Percentiles rank a stretch among this genome's conserved stretches.
These are phyloP conservation scores for Xestia c-nigrum DNA, from an alignment of 2,888 invertebrate genomes.

Conservation along the genomic window DNA sequence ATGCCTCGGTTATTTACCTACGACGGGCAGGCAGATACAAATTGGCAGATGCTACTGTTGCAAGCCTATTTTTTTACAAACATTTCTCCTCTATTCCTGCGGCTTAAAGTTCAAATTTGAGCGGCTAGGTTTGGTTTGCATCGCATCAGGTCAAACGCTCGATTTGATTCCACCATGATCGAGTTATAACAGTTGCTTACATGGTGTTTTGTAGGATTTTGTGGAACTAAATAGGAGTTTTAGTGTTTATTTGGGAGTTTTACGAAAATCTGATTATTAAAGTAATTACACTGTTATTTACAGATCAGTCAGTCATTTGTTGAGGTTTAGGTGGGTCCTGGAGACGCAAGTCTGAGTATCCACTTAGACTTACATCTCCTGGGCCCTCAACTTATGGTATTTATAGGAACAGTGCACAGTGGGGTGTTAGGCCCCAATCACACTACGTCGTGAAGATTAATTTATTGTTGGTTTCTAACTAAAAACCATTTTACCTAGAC, in stretches of 20 bases:
- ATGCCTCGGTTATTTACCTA: conserved; percentile 82
- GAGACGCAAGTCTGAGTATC: background rate
- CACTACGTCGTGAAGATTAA: too few relatives aligned
- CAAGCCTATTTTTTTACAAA: conserved; percentile 56
- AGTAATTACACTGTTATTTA: background rate
- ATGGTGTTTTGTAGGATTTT: conserved; percentile 57
- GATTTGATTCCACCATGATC: conserved; percentile 77
- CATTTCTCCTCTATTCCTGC: conserved; percentile 35
- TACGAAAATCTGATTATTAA: background rate
- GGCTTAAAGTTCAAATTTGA: conserved; percentile 60
- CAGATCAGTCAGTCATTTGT: background rate
- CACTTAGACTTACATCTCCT: background rate
- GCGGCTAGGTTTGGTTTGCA: conserved; percentile 15
- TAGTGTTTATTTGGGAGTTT: background rate
- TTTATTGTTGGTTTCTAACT: too few relatives aligned
- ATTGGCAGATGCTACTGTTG: conserved; percentile 77
- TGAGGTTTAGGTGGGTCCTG: background rate
- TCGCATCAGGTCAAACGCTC: conserved; percentile 71
- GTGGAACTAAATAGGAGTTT: conserved; percentile 12
- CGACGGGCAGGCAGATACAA: conserved; percentile 79
- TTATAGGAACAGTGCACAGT: background rate
- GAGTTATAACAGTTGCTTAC: conserved; percentile 71
- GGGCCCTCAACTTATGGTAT: background rate
- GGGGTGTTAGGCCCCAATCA: too few relatives aligned
- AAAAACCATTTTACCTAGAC: background rate